Evolutionary conservation across 2,888 invertebrate species (phyloP), one percentile per base, ranked within the genome.

Genomic region (Eupithecia exiguata): DNA sequence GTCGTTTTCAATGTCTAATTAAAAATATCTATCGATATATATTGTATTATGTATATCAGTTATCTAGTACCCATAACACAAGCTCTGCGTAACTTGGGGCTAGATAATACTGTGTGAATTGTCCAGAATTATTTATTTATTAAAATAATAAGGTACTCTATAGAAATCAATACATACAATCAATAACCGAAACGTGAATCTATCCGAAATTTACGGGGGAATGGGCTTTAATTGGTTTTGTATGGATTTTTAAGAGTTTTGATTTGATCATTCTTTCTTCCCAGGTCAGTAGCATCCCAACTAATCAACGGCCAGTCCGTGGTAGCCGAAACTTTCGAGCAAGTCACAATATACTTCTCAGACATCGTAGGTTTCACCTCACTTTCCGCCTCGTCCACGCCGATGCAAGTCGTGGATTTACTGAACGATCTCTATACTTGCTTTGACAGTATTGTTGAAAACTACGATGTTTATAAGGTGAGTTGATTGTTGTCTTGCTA

Each of bases 381-480:
- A 43, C 95, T 99, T 73, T 98, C 98, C 0, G 98, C 98, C 0
- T 96, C 98, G 81, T 98, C 98, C 83, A 98, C 98, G 10, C 98
- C 98, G 0, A 95, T 98, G 91, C 96, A 98, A 93, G 98, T 98
- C 75, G 99, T 99, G 21, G 98, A 98, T 89, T 95, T 99, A 21
- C 96, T 99, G 68, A 99, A 99, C 91, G 99, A 99, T 93, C 96
- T 99, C 78, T 99, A 99, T 92, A 98, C 99, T 30, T 98, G 98
- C 84, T 99, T 99, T 91, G 99, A 99, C 91, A 97, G 98, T 14
- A 99, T 99, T 81, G 98, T 99, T 72, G 99, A 98, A 89, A 97
- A 98, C 87, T 99, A 98, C 87, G 98, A 99, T 87, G 99, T 99
- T 18, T 99, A 99, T 92, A 99, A 99, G 96, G 99, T 97, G 83